Percentiles rank a stretch among this genome's conserved stretches.
phyloP scores from a whole-genome alignment of 2,888 invertebrate species.

The Stramonita haemastoma region DNA sequence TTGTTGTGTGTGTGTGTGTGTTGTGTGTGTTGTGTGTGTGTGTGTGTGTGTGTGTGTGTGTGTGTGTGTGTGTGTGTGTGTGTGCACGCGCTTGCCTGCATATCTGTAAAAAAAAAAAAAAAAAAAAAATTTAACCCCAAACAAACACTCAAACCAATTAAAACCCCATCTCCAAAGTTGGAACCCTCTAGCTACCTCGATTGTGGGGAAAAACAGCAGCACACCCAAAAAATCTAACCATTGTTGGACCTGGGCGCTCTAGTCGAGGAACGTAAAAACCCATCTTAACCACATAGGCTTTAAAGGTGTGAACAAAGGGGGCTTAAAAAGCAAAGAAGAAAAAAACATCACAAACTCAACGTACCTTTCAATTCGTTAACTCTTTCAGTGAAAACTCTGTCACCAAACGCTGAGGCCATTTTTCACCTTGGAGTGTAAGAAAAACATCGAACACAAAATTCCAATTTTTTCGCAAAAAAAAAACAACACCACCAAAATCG shows the following conservation, averaged over 20 bases:
- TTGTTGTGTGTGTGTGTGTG: background rate
- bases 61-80: background rate
- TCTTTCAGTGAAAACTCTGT: conserved; percentile 45
- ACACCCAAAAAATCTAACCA: too few species aligned
- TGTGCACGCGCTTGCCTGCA: background rate
- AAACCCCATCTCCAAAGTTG: background rate
- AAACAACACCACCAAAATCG: background rate
- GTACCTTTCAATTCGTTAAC: conserved; percentile 48
- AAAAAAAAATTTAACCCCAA: background rate
- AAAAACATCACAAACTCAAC: background rate
- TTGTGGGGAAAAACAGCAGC: too few species aligned
- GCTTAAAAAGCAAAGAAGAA: too few species aligned
- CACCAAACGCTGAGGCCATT: conserved; percentile 15
- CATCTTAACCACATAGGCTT: too few species aligned
- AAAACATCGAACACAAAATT: background rate
- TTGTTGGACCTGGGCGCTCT: too few species aligned
- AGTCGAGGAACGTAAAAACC: too few species aligned
- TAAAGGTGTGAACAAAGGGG: too few species aligned
- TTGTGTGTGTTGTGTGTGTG: conserved; percentile 4
- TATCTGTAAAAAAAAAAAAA: background rate
- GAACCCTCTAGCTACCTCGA: too few species aligned
- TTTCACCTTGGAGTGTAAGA: background rate
- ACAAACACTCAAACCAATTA: background rate
- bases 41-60: conserved; percentile 2
- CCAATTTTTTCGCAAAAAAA: background rate